Evolutionary conservation across 2,888 invertebrate species (phyloP).

Genomic region (Autographa gamma): DNA sequence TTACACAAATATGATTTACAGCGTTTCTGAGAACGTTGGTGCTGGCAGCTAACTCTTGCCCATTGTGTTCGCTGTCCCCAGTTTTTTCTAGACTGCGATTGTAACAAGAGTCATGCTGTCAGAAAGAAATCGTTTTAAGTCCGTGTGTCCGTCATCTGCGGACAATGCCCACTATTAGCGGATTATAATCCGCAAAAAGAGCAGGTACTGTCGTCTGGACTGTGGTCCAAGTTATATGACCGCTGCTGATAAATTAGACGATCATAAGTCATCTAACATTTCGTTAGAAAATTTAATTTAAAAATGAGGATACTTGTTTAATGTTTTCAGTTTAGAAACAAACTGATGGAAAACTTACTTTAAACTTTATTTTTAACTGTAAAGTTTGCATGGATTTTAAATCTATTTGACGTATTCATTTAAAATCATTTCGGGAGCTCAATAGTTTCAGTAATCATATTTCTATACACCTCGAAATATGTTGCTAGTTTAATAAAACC

Average conservation of each 20-base stretch:
- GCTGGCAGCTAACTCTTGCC: slow-evolving; percentile 80
- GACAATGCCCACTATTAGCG: slow-evolving; percentile 88
- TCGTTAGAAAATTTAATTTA: not conserved
- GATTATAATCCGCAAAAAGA: slow-evolving; percentile 86
- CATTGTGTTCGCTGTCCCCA: slow-evolving; percentile 69
- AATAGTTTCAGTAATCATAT: too few relatives aligned
- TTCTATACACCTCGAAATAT: too few relatives aligned
- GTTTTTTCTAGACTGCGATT: slow-evolving; percentile 60
- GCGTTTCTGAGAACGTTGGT: slow-evolving; percentile 74
- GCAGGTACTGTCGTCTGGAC: slow-evolving; percentile 77
- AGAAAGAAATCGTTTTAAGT: slow-evolving; percentile 71
- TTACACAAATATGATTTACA: slow-evolving; percentile 83
- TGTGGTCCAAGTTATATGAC: slow-evolving; percentile 53
- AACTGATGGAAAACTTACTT: too few relatives aligned
- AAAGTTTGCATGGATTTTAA: too few relatives aligned
- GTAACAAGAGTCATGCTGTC: slow-evolving; percentile 67
- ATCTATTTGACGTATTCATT: too few relatives aligned
- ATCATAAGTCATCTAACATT: not conserved
- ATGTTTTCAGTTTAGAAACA: too few relatives aligned
- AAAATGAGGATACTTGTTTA: too few relatives aligned
- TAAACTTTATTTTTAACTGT: too few relatives aligned
- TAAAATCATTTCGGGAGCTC: too few relatives aligned
- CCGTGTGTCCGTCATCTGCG: slow-evolving; percentile 78
- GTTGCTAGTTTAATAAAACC: not conserved
- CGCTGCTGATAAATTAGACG: not conserved